These are phyloP conservation scores for Phalacrocorax aristotelis DNA, from an alignment of 2,113 vertebrate species.

Conservation along the genomic window DNA sequence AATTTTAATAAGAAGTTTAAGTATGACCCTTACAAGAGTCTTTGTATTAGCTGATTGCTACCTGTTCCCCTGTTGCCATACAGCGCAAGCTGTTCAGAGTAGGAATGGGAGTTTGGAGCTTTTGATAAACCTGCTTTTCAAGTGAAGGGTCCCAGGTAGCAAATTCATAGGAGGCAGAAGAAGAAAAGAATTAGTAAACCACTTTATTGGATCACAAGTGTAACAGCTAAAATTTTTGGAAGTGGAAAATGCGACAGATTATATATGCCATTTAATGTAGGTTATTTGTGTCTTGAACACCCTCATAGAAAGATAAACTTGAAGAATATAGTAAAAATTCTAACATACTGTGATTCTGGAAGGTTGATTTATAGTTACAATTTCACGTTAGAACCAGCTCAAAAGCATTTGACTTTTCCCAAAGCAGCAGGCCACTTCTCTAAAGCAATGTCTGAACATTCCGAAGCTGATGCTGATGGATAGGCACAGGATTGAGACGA, in stretches of 20 bases:
- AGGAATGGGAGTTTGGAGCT: not conserved
- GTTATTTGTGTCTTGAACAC: not conserved
- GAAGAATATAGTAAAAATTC: not conserved
- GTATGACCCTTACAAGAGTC: not conserved
- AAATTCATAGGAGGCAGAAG: not conserved
- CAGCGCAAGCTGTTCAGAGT: not conserved
- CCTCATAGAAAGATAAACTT: not conserved
- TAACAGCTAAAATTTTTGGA: not conserved
- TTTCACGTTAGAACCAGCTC: not conserved
- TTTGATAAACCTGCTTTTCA: not conserved
- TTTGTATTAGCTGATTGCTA: not conserved
- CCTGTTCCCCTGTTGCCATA: not conserved
- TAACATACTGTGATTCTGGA: not conserved
- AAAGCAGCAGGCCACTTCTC: not conserved
- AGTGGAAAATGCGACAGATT: not conserved
- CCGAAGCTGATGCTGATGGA: not conserved
- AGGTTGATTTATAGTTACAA: not conserved
- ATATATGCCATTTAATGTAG: not conserved
- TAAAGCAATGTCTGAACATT: not conserved
- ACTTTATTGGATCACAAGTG: not conserved
- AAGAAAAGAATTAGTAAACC: not conserved
- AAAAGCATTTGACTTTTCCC: not conserved
- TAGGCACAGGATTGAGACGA: not conserved
- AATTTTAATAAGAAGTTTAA: not conserved
- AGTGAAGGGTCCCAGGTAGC: not conserved